Evolutionary conservation across 2,797 vertebrate genomes (phyloP).

Genomic region (Chrosomus eos): DNA sequence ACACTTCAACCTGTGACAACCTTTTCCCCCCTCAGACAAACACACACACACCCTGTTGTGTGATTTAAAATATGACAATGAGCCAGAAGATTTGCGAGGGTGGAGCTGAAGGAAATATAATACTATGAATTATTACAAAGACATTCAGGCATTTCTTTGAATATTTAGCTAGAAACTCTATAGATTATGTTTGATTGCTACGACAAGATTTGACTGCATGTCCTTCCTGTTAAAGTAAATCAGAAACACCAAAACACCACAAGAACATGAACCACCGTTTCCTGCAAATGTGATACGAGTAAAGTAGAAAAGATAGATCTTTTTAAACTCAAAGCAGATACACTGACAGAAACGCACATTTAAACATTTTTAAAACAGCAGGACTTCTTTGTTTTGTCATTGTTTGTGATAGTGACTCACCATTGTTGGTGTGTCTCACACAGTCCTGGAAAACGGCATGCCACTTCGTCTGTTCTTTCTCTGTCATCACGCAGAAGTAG

Average conservation of each 20-base stretch:
- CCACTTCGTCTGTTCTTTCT: slow-evolving; percentile 95
- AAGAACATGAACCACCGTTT: not conserved
- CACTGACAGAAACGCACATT: no score
- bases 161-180: not conserved
- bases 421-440: slow-evolving; percentile 89
- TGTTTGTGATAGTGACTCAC: slow-evolving; percentile 70
- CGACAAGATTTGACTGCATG: no score
- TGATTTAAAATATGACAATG: slow-evolving; percentile 52
- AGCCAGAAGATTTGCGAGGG: slow-evolving; percentile 51
- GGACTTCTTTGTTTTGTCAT: not conserved
- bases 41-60: slow-evolving; percentile 56
- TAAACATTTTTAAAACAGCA: no score
- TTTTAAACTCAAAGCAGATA: not conserved
- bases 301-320: not conserved
- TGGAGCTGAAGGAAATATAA: slow-evolving; percentile 41
- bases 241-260: not conserved
- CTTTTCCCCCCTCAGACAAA: slow-evolving; percentile 41
- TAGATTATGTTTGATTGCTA: not conserved
- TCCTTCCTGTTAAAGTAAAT: no score
- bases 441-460: slow-evolving; percentile 93
- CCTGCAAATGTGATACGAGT: no score
- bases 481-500: slow-evolving; percentile 92
- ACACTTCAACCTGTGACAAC: slow-evolving; percentile 46
- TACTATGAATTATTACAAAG: slow-evolving; percentile 25
- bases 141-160: slow-evolving; percentile 3